Base-by-base conservation (phyloP, 2,888 invertebrate genomes). In the Drosophila yooni region DNA sequence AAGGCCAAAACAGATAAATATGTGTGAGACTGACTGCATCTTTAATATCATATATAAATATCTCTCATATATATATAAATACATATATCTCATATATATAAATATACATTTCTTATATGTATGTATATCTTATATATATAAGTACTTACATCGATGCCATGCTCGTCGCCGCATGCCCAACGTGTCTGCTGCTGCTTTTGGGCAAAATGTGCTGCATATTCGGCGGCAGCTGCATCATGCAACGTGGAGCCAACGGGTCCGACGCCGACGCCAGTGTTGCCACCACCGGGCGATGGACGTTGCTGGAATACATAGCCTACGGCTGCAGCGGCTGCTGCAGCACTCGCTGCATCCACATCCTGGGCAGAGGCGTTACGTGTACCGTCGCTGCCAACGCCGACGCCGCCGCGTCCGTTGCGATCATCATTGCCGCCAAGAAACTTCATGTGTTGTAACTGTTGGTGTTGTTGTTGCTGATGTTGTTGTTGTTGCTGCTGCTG, bases 111-210 rank as follows among this genome's bases (percentile, higher is more conserved):
- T 34, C 2, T 34, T 3, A n/a, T 46, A n/a, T 48, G 8, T 13
- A n/a, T 48, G 8, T 13, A 43, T 29, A 29, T 38, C 29, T 31
- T 18, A 54, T 21, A 36, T 31, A 27, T 40, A 5, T 27, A 48
- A 36, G 80, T 93, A 94, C 95, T 95, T 94, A 97, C 97, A 95
- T 97, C 98, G 88, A 97, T 95, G 91, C 97, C 95, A 91, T 96
- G 96, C 93, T 98, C 98, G 93, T 98, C 98, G 72, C 97, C 97
- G 72, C 97, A 95, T 43, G 97, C 96, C 98, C 98, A 98, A 83
- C 96, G 95, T 36, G 93, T 89, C 86, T 96, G 95, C 85, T 96
- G 95, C 93, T 97, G 87, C 34, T 88, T 97, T 57, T 95, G 95
- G 76, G 95, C 96, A 94, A 96, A 94, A 77, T 95, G 94, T 76